Evolutionary conservation across 2,888 invertebrate genomes (phyloP).

Genomic region (Patella depressa): DNA sequence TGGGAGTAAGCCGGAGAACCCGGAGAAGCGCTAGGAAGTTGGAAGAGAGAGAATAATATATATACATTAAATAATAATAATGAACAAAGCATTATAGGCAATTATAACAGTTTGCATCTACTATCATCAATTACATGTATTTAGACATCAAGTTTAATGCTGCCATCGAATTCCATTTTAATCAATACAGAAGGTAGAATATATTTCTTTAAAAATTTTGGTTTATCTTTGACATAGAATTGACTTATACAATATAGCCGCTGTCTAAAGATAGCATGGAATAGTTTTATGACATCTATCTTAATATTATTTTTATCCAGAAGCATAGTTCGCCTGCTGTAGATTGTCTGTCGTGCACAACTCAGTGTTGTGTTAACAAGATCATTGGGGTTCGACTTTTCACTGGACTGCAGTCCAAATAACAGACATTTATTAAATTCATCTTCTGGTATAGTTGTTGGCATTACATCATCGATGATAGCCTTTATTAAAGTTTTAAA

Average conservation of each 20-base stretch:
- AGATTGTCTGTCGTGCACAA: background rate
- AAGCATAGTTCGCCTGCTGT: background rate
- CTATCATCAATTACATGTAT: too few relatives aligned
- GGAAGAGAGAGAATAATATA: too few relatives aligned
- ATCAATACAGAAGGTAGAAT: background rate
- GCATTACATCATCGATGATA: background rate
- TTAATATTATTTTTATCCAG: background rate
- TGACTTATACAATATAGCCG: background rate
- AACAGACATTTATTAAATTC: background rate
- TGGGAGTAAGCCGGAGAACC: too few relatives aligned
- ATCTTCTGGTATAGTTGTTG: conserved; percentile 4
- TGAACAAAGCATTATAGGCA: too few relatives aligned
- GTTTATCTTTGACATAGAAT: background rate
- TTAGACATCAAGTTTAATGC: background rate
- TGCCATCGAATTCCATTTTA: background rate
- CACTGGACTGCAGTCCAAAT: background rate
- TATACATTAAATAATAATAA: too few relatives aligned
- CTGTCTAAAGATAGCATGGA: background rate
- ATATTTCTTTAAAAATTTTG: background rate
- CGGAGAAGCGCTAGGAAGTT: too few relatives aligned
- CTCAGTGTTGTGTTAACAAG: background rate
- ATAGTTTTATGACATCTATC: background rate
- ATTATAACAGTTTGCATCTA: too few relatives aligned
- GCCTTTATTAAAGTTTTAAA: background rate
- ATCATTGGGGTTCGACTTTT: background rate